These are phyloP conservation scores for Drosophila neotestacea DNA, from an alignment of 2,888 invertebrate genomes.

Conservation along the genomic window DNA sequence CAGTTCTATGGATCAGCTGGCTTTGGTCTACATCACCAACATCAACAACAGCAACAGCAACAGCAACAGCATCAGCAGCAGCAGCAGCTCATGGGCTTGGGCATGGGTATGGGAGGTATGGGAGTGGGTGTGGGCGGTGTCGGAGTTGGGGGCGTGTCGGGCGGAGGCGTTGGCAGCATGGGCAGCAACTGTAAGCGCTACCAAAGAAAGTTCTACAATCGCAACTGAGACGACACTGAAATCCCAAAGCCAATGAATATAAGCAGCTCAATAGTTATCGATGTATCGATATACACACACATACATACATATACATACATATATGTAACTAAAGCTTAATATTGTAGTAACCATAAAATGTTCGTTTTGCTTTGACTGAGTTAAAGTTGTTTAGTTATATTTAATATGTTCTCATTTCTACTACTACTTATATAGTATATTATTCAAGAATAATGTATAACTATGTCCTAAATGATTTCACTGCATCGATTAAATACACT, in stretches of 20 bases:
- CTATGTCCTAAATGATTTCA: conserved; percentile 24
- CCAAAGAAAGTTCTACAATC: conserved; percentile 85
- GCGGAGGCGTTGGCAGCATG: conserved; percentile 66
- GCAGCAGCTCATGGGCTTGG: conserved; percentile 67
- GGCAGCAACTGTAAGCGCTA: conserved; percentile 83
- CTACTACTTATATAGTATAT: conserved; percentile 2
- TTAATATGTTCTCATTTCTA: conserved; percentile 35
- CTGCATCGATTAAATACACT: conserved; percentile 7
- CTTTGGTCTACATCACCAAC: conserved; percentile 64
- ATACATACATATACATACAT: conserved; percentile 7
- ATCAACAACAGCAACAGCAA: conserved; percentile 50
- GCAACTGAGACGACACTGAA: conserved; percentile 58
- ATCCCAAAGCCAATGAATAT: not conserved
- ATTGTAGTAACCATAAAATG: conserved; percentile 53
- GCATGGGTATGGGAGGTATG: conserved; percentile 56
- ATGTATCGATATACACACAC: conserved; percentile 32
- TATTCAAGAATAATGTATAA: conserved; percentile 7
- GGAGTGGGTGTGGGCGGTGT: conserved; percentile 35
- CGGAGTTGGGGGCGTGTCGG: conserved; percentile 34
- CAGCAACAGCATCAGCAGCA: conserved; percentile 44
- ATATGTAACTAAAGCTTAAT: conserved; percentile 11
- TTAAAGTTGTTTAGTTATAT: conserved; percentile 63
- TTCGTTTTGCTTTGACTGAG: conserved; percentile 79
- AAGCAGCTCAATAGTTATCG: conserved; percentile 12
- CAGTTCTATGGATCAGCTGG: conserved; percentile 65